Conservation (phyloP, 2,113 vertebrate species). For the Gallinago undulata region DNA sequence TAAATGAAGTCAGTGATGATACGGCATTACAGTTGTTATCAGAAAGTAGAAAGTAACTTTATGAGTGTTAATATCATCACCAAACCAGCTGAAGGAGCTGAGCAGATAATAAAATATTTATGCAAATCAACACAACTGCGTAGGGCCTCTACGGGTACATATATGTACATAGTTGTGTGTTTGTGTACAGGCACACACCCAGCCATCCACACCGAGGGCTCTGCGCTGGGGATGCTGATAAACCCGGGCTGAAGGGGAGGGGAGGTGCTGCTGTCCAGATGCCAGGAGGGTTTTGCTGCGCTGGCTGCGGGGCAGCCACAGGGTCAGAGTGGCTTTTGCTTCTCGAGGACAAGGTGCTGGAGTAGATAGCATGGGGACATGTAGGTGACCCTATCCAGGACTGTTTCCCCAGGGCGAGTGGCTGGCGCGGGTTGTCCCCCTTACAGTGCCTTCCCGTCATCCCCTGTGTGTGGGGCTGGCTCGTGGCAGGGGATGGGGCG, state of each 20-base stretch:
- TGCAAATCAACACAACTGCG: not conserved
- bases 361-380: not conserved
- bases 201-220: accelerated
- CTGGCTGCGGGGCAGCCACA: not conserved
- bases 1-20: not conserved
- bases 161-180: too few species aligned
- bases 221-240: not conserved
- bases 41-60: not conserved
- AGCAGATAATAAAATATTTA: not conserved
- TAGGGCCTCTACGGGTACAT: accelerated
- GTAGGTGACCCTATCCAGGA: not conserved
- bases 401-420: not conserved
- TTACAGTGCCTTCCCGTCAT: accelerated
- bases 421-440: not conserved
- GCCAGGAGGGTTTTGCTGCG: not conserved
- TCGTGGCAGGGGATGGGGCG: accelerated
- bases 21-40: not conserved
- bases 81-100: not conserved
- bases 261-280: not conserved
- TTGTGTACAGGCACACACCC: not conserved
- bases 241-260: not conserved
- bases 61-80: not conserved
- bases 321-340: not conserved
- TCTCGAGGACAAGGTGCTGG: not conserved
- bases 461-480: not conserved